Conservation (phyloP, 2,888 invertebrate species). For the Shargacucullia verbasci region DNA sequence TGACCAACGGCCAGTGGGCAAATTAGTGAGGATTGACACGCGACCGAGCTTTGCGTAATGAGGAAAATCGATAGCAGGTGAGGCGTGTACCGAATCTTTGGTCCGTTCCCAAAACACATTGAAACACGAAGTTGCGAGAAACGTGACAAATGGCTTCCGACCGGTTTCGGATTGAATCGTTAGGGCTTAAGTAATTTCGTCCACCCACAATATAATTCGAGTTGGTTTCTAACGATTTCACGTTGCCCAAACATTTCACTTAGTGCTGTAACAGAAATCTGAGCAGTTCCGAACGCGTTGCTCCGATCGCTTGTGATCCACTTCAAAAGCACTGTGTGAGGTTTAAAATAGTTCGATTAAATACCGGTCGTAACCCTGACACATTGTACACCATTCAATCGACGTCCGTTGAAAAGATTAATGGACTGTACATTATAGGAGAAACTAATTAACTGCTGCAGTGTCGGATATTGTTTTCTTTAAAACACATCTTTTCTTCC, state of each 20-base stretch:
- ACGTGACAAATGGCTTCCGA: not conserved
- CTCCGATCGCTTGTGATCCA: slow-evolving; percentile 10
- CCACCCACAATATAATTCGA: no score
- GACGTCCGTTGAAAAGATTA: slow-evolving; percentile 33
- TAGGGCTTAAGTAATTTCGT: no score
- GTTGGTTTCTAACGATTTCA: no score
- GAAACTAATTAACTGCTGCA: slow-evolving; percentile 41
- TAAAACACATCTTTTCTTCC: slow-evolving; percentile 12
- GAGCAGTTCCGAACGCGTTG: not conserved
- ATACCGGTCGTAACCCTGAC: slow-evolving; percentile 41
- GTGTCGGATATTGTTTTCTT: slow-evolving; percentile 25
- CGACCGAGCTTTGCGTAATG: slow-evolving; percentile 54
- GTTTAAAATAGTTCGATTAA: slow-evolving; percentile 40
- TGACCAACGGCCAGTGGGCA: slow-evolving; percentile 55
- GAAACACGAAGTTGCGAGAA: not conserved
- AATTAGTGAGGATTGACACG: slow-evolving; percentile 57
- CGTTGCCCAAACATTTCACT: no score
- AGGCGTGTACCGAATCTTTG: not conserved
- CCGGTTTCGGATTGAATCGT: no score
- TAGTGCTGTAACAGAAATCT: slow-evolving; percentile 3
- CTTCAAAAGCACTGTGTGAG: slow-evolving; percentile 10
- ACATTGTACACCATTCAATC: slow-evolving; percentile 50
- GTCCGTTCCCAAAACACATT: slow-evolving; percentile 4
- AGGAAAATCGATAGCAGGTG: slow-evolving; percentile 50
- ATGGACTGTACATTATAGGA: slow-evolving; percentile 36